phyloP scores from a whole-genome alignment of 2,113 vertebrate genomes.

The Perognathus longimembris region DNA sequence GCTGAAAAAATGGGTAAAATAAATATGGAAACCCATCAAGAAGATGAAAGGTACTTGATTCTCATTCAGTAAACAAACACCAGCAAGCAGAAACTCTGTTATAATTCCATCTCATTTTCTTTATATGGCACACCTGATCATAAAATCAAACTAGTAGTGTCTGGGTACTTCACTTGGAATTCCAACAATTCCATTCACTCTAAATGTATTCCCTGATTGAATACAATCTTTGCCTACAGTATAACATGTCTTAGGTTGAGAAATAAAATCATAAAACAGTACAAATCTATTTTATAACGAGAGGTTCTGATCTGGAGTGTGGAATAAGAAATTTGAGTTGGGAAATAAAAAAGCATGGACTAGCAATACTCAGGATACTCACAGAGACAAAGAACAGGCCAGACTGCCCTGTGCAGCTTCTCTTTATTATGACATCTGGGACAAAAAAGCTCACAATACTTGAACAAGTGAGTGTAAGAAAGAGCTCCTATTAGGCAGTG shows the following conservation, averaged over 20 bases:
- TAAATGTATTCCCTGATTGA: slow-evolving; percentile 38
- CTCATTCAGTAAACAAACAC: slow-evolving; percentile 24
- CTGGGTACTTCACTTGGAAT: slow-evolving; percentile 20
- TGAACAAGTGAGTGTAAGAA: background rate
- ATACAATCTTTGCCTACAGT: slow-evolving; percentile 28
- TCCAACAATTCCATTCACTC: slow-evolving; percentile 49
- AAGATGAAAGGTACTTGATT: slow-evolving; percentile 38
- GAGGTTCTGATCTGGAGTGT: slow-evolving; percentile 56
- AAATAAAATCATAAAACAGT: slow-evolving; percentile 8
- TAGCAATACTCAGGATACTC: background rate
- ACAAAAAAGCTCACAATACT: background rate
- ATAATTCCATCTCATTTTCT: slow-evolving; percentile 50
- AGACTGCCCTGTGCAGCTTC: background rate
- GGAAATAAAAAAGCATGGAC: background rate
- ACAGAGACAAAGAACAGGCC: slow-evolving; percentile 30
- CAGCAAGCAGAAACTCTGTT: slow-evolving; percentile 72
- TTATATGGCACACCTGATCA: slow-evolving; percentile 21
- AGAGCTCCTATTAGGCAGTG: background rate
- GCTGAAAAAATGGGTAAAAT: slow-evolving; percentile 24
- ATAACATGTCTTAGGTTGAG: slow-evolving; percentile 41
- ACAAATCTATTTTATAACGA: slow-evolving; percentile 15
- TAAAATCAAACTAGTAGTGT: slow-evolving; percentile 30
- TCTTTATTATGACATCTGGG: background rate
- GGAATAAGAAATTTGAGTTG: background rate
- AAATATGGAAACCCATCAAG: background rate